These are phyloP conservation scores for Apodemus sylvaticus DNA, from an alignment of 2,113 vertebrate genomes.

Conservation along the genomic window DNA sequence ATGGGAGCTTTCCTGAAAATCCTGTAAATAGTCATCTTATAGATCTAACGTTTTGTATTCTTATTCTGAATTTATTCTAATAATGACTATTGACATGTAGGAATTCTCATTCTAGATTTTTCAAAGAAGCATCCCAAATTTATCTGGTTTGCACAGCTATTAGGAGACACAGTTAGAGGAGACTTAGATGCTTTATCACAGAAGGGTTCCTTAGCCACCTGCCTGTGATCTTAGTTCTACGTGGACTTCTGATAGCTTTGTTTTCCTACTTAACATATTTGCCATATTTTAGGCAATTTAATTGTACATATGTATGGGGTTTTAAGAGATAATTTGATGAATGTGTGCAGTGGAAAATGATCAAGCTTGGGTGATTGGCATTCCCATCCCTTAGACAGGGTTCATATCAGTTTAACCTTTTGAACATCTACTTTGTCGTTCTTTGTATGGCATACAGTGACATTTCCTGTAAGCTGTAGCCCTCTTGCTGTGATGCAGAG, in stretches of 20 bases:
- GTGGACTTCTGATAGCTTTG: slow-evolving; percentile 1
- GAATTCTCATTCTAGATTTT: not conserved
- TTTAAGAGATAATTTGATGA: not conserved
- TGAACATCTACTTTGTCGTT: not conserved
- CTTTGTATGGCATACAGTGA: not conserved
- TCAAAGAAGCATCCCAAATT: not conserved
- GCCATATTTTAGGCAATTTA: not conserved
- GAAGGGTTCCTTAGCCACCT: not conserved
- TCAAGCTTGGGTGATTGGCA: not conserved
- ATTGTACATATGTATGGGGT: not conserved
- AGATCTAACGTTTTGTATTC: not conserved
- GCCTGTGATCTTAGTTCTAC: not conserved
- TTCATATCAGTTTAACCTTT: not conserved
- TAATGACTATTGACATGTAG: not conserved
- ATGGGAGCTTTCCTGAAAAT: not conserved
- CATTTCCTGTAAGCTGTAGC: not conserved
- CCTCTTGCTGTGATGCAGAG: not conserved
- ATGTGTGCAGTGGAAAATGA: not conserved
- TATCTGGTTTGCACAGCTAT: not conserved
- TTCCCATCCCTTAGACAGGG: not conserved
- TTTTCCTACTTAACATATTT: not conserved
- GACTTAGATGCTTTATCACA: not conserved
- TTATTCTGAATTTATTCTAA: not conserved
- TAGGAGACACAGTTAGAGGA: not conserved
- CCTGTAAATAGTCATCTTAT: not conserved